Conservation (phyloP, 1,140 invertebrate genomes). For the Aphelenchoides besseyi region DNA sequence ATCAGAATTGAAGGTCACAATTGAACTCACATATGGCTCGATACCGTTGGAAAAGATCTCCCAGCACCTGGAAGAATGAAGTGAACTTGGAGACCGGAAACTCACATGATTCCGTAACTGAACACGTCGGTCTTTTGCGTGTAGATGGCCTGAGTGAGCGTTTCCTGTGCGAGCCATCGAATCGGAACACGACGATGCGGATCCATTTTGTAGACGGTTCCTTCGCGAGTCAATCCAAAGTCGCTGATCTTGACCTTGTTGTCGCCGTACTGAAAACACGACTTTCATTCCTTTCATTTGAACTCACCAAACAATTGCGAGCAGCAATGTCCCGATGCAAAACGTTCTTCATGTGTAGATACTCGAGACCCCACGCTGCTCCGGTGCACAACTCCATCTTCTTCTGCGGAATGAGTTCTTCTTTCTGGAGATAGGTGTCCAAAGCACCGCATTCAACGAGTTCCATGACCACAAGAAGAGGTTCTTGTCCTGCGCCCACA, state of each 20-base stretch:
- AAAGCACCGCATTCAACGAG: slow-evolving; percentile 21
- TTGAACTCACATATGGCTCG: slow-evolving; percentile 43
- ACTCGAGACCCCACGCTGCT: slow-evolving; percentile 90
- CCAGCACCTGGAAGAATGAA: slow-evolving; percentile 36
- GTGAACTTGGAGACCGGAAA: not conserved
- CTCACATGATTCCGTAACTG: slow-evolving; percentile 32
- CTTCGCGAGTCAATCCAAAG: slow-evolving; percentile 43
- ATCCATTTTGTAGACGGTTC: slow-evolving; percentile 28
- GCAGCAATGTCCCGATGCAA: slow-evolving; percentile 87
- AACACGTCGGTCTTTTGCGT: slow-evolving; percentile 41
- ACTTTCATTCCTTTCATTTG: not conserved
- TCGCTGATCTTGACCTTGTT: slow-evolving; percentile 48
- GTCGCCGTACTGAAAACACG: too few species aligned
- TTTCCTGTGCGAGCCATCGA: slow-evolving; percentile 46
- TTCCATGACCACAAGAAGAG: slow-evolving; percentile 33
- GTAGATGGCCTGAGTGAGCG: slow-evolving; percentile 24
- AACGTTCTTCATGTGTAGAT: slow-evolving; percentile 86
- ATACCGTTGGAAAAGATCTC: slow-evolving; percentile 40
- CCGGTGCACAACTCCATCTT: slow-evolving; percentile 73
- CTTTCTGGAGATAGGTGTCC: slow-evolving; percentile 25
- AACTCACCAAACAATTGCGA: slow-evolving; percentile 71
- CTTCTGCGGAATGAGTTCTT: slow-evolving; percentile 10
- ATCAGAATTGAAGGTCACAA: too few species aligned
- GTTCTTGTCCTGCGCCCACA: slow-evolving; percentile 33
- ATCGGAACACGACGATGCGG: slow-evolving; percentile 30